Evolutionary conservation across 2,113 vertebrate species (phyloP), one percentile per base, ranked within the genome.

Genomic region (Tinamus guttatus): DNA sequence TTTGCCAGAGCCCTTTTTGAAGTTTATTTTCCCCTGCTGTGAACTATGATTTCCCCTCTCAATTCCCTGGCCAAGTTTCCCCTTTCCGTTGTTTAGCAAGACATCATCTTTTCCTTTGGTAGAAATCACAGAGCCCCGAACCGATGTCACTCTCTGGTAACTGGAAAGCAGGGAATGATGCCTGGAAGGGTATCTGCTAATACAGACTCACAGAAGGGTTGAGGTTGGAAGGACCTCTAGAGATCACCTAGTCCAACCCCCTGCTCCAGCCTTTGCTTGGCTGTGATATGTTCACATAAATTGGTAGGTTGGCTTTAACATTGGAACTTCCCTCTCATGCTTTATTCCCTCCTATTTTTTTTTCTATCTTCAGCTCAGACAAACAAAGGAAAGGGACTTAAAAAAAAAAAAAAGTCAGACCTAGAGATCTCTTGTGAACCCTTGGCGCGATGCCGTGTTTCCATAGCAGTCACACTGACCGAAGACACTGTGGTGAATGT

Each of bases 401-500:
- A 38, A 51, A 81, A 45, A 45, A 22, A 64, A 36, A 47, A 81
- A 15, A 63, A 27, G 56, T 49, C 60, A 4, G 76, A 81, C 92
- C 73, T 71, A 56, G 60, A 86, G 87, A 58, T 83, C 60, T 86
- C 60, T 91, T 97, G 88, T 85, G 93, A 92, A 96, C 65, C n/a
- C 1, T 8, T 89, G 96, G 94, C 92, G 22, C 7, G 0, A 18
- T 3, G 18, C 88, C 77, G 0, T 5, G 90, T 96, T 96, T 90
- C 96, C 94, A 95, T 90, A 75, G 92, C 8, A 22, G 68, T 76
- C 85, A 5, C 38, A 47, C 76, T 60, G 96, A 83, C 82, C 88
- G 85, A 28, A 73, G 94, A 54, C 43, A 43, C 69, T 56, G 85
- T 78, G 71, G 80, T 75, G 94, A 91, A 96, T 97, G 94, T 90